Evolutionary conservation across 2,888 invertebrate species (phyloP).

Genomic region (Molanna angustata): DNA sequence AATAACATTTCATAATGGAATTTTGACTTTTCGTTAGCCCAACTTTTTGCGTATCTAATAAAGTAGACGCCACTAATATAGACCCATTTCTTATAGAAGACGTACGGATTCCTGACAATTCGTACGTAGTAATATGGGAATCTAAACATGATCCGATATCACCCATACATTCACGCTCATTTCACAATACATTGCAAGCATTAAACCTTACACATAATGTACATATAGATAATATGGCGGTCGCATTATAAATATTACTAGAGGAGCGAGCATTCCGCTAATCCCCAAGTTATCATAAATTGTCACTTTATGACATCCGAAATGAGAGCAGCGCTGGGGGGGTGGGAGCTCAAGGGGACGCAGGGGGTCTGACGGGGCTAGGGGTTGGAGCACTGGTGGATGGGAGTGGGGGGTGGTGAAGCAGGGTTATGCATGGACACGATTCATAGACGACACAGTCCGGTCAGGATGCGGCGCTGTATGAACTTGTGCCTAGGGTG

Average conservation of each 20-base stretch:
- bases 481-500: too few species aligned
- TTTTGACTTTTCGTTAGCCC: too few species aligned
- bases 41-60: too few species aligned
- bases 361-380: slow-evolving; percentile 1
- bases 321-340: slow-evolving; percentile 39
- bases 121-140: too few species aligned
- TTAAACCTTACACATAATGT: slow-evolving; percentile 52
- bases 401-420: slow-evolving; percentile 1
- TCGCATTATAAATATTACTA: slow-evolving; percentile 39
- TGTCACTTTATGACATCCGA: slow-evolving; percentile 60
- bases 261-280: slow-evolving; percentile 41
- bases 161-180: slow-evolving; percentile 13
- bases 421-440: slow-evolving; percentile 4
- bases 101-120: too few species aligned
- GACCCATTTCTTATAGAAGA: too few species aligned
- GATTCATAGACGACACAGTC: background rate
- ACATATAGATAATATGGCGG: slow-evolving; percentile 38
- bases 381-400: background rate
- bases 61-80: too few species aligned
- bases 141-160: background rate
- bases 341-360: slow-evolving; percentile 5
- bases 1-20: too few species aligned
- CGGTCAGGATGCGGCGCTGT: background rate
- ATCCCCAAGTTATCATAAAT: slow-evolving; percentile 59
- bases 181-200: slow-evolving; percentile 24